Evolutionary conservation across 2,113 vertebrate species (phyloP).

Genomic region (Noturus placidus): DNA sequence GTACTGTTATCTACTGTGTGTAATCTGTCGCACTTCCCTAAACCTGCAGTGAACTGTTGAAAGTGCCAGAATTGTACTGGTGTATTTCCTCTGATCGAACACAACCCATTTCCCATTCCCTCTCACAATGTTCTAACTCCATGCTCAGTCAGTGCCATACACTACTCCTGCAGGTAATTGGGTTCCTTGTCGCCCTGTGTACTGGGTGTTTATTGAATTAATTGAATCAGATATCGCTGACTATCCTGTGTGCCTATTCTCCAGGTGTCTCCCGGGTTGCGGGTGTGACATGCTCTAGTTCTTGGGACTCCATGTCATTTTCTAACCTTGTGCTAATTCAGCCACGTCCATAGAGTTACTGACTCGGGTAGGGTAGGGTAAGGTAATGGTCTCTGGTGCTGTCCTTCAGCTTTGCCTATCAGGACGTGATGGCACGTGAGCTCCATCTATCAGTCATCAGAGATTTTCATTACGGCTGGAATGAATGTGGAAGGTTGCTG

Average conservation of each 20-base stretch:
- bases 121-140: slow-evolving; percentile 23
- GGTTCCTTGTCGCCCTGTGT: slow-evolving; percentile 40
- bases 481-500: slow-evolving; percentile 44
- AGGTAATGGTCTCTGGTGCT: slow-evolving; percentile 21
- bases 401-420: slow-evolving; percentile 40
- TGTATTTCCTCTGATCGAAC: slow-evolving; percentile 41
- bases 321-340: slow-evolving; percentile 19
- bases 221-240: slow-evolving; percentile 46
- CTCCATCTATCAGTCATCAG: slow-evolving; percentile 53
- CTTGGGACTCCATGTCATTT: neutral
- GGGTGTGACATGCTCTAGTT: slow-evolving; percentile 24
- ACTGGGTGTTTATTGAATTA: slow-evolving; percentile 52
- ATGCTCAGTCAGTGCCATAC: slow-evolving; percentile 21
- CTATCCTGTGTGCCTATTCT: slow-evolving; percentile 24
- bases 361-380: neutral
- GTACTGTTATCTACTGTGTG: slow-evolving; percentile 20
- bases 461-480: slow-evolving; percentile 48
- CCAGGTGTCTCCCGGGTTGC: slow-evolving; percentile 21
- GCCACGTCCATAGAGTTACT: neutral
- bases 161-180: slow-evolving; percentile 46
- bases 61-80: slow-evolving; percentile 34
- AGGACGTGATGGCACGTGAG: slow-evolving; percentile 47
- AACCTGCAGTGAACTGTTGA: slow-evolving; percentile 37
- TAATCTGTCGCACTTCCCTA: slow-evolving; percentile 33
- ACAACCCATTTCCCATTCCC: slow-evolving; percentile 39